A percentile compares a stretch with the other conserved stretches of the same genome.
Conservation (phyloP, 1,140 invertebrate species). For the Bombyx mori region DNA sequence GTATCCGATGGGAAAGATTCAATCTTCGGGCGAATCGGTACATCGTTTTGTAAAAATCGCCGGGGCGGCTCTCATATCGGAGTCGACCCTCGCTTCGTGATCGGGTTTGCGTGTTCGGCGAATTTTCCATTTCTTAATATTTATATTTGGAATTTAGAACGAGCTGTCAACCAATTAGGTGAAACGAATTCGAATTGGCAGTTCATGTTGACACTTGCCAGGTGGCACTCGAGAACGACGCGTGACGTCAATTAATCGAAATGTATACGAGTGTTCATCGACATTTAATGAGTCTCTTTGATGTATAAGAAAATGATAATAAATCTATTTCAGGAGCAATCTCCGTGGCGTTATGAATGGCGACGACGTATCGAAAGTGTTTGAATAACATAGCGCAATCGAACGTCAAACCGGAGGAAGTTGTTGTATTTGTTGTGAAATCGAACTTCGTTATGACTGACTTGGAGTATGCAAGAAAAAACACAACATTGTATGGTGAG, state of each 20-base stretch:
- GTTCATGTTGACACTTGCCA: constrained; percentile 52
- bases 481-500: neutral
- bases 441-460: no score
- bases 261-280: constrained; percentile 34
- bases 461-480: no score
- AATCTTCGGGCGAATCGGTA: neutral
- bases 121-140: no score
- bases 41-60: constrained; percentile 1
- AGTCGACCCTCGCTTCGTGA: no score
- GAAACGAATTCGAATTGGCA: constrained; percentile 54
- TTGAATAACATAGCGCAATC: constrained; percentile 34
- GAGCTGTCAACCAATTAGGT: constrained; percentile 49
- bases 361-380: constrained; percentile 27
- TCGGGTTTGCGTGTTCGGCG: no score
- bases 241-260: constrained; percentile 28
- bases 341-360: constrained; percentile 20
- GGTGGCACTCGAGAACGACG: constrained; percentile 30
- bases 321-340: constrained; percentile 39
- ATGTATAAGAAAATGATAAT: constrained; percentile 55
- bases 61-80: neutral
- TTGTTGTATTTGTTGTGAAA: no score
- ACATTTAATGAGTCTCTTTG: constrained; percentile 63
- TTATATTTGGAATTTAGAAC: constrained; percentile 35
- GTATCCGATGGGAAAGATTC: constrained; percentile 2
- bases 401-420: no score